A percentile compares a stretch with the other conserved stretches of the same genome.
Conservation (phyloP, 2,888 invertebrate species). For the Drosophila kanekoi region DNA sequence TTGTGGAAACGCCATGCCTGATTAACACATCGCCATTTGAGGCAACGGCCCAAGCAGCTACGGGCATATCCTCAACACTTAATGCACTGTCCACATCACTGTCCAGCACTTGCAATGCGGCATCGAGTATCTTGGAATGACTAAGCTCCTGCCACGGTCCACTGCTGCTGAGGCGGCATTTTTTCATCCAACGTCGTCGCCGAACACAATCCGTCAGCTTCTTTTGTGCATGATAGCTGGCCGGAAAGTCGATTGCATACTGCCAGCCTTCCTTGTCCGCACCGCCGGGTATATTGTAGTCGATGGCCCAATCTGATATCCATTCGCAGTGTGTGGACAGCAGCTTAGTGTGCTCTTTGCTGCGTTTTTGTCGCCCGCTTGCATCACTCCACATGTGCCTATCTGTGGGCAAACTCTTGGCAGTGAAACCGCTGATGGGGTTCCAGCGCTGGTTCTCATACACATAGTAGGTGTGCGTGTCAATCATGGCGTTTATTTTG, state of each 20-base stretch:
- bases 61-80: conserved; percentile 76
- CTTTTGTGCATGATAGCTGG: conserved; percentile 93
- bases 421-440: conserved; percentile 94
- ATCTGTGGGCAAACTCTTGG: conserved; percentile 94
- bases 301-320: conserved; percentile 96
- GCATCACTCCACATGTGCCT: conserved; percentile 96
- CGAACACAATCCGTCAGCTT: conserved; percentile 95
- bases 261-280: conserved; percentile 98
- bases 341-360: conserved; percentile 93
- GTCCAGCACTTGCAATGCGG: conserved; percentile 89
- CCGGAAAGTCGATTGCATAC: conserved; percentile 96
- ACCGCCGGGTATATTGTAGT: conserved; percentile 95
- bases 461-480: conserved; percentile 94
- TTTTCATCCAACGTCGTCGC: conserved; percentile 92
- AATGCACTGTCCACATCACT: conserved; percentile 80
- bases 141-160: conserved; percentile 96
- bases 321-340: conserved; percentile 95
- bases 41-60: conserved; percentile 94
- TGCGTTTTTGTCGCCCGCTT: conserved; percentile 92
- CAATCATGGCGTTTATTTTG: conserved; percentile 91
- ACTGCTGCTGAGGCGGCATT: conserved; percentile 92
- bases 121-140: conserved; percentile 93
- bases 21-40: conserved; percentile 94
- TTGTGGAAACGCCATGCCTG: conserved; percentile 90
- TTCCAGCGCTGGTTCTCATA: conserved; percentile 98